Percentiles rank a stretch among this genome's conserved stretches.
These are phyloP conservation scores for Malurus cyaneus DNA, from an alignment of 2,113 vertebrate species.

Conservation along the genomic window DNA sequence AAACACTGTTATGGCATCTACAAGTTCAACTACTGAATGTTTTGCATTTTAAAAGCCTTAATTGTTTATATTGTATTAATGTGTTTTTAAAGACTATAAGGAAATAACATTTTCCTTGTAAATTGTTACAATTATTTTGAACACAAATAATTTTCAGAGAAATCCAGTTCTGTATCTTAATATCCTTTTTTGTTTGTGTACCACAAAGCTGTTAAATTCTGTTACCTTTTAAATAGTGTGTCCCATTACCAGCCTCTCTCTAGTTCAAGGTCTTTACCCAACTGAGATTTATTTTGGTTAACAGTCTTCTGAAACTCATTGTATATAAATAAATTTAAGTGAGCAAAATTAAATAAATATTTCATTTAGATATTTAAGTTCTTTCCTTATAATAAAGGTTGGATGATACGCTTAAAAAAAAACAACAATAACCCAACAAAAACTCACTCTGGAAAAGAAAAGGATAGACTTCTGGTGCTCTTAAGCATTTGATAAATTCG, in stretches of 20 bases:
- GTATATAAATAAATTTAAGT: slow-evolving; percentile 29
- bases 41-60: slow-evolving; percentile 55
- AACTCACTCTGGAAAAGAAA: neutral
- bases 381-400: neutral
- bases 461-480: neutral
- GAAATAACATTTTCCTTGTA: slow-evolving; percentile 28
- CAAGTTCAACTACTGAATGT: slow-evolving; percentile 7
- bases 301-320: slow-evolving; percentile 5
- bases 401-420: neutral
- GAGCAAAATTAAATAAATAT: slow-evolving; percentile 9
- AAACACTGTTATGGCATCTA: neutral
- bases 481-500: neutral
- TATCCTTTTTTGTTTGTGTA: neutral
- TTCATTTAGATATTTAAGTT: neutral
- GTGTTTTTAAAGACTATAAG: slow-evolving; percentile 21
- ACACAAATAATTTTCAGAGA: neutral
- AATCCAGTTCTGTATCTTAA: neutral
- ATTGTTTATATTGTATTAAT: slow-evolving; percentile 36
- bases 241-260: neutral
- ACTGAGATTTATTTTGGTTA: slow-evolving; percentile 24
- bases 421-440: neutral
- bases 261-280: neutral
- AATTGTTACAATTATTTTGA: neutral
- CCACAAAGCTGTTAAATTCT: neutral
- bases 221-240: neutral